Evolutionary conservation across 2,888 invertebrate species (phyloP).

Genomic region (Leuctra nigra): DNA sequence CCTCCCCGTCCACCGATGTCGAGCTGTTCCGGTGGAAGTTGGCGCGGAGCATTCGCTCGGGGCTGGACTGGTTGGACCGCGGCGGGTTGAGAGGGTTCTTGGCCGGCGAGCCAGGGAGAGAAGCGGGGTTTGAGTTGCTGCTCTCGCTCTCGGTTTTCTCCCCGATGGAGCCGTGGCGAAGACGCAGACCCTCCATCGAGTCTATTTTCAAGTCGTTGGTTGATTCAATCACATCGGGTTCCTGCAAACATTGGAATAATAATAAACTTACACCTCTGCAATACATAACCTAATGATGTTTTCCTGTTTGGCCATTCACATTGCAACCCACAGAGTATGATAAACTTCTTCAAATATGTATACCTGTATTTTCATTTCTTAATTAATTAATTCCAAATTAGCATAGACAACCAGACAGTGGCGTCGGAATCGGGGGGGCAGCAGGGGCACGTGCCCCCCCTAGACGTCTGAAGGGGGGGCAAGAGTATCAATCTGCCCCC

Average conservation of each 20-base stretch:
- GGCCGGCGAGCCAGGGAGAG: conserved; percentile 43
- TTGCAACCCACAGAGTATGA: too few species aligned
- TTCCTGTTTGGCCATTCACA: too few species aligned
- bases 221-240: background rate
- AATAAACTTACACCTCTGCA: too few species aligned
- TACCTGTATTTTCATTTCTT: too few species aligned
- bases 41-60: conserved; percentile 30
- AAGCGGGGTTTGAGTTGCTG: conserved; percentile 53
- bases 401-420: too few species aligned
- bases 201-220: conserved; percentile 4
- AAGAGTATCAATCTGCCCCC: too few species aligned
- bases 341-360: too few species aligned
- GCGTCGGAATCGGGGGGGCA: too few species aligned
- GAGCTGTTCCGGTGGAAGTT: conserved; percentile 18
- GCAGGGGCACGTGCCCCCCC: too few species aligned
- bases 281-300: too few species aligned
- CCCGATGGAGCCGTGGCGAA: conserved; percentile 50
- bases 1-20: conserved; percentile 20
- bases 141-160: conserved; percentile 52
- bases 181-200: conserved; percentile 45
- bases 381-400: too few species aligned
- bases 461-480: too few species aligned
- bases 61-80: conserved; percentile 30
- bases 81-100: conserved; percentile 28
- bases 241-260: conserved; percentile 5